Evolutionary conservation across 1,140 invertebrate genomes (phyloP).

Genomic region (Orussus abietinus): DNA sequence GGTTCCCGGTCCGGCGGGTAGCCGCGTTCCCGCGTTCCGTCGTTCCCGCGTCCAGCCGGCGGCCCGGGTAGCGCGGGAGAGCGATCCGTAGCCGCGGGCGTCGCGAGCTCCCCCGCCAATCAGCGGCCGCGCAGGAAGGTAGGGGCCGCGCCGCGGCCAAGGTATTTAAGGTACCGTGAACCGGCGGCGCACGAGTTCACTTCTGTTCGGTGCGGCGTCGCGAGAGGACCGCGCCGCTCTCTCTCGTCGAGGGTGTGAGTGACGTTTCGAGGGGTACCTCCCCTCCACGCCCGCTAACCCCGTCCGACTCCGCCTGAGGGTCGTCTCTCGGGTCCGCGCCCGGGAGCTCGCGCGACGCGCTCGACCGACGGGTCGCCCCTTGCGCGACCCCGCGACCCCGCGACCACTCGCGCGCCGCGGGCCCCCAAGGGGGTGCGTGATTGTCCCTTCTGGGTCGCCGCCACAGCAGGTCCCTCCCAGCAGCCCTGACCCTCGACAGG

Average conservation of each 20-base stretch:
- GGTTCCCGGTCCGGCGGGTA: slow-evolving; percentile 16
- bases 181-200: slow-evolving; percentile 53
- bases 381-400: too few species aligned
- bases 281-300: too few species aligned
- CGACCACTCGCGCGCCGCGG: too few species aligned
- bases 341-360: too few species aligned
- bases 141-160: slow-evolving; percentile 42
- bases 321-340: too few species aligned
- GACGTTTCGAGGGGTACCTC: slow-evolving; percentile 18
- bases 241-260: slow-evolving; percentile 25
- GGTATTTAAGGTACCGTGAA: slow-evolving; percentile 56
- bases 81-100: background rate
- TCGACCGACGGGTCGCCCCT: too few species aligned
- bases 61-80: slow-evolving; percentile 13
- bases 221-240: slow-evolving; percentile 22
- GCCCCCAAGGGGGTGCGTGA: too few species aligned
- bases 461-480: too few species aligned
- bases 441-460: too few species aligned
- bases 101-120: slow-evolving; percentile 43
- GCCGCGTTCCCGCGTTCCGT: slow-evolving; percentile 15
- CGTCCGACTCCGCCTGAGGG: too few species aligned
- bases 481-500: too few species aligned
- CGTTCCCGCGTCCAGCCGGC: slow-evolving; percentile 24
- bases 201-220: slow-evolving; percentile 50
- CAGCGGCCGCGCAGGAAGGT: slow-evolving; percentile 23